phyloP scores from a whole-genome alignment of 2,113 vertebrate species.

The Lipophrys pholis region DNA sequence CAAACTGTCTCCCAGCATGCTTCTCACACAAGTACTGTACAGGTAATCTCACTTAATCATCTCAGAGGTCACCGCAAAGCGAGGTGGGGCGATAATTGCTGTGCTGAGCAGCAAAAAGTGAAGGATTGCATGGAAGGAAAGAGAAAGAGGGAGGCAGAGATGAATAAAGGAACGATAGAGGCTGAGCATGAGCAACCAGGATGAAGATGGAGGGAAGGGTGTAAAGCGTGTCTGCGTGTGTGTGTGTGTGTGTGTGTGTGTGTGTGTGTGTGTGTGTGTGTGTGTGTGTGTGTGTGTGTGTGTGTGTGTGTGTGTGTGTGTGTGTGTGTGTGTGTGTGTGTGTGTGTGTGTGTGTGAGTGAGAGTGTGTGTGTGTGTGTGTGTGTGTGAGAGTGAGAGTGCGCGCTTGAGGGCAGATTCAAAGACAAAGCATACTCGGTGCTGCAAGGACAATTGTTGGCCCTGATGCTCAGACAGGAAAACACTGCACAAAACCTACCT shows the following conservation, averaged over 20 bases:
- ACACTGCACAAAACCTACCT: slow-evolving; percentile 6
- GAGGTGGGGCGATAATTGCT: slow-evolving; percentile 79
- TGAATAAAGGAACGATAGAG: slow-evolving; percentile 43
- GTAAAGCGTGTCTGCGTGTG: not conserved
- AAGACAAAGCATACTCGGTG: slow-evolving; percentile 47
- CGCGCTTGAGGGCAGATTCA: slow-evolving; percentile 49
- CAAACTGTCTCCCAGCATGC: slow-evolving; percentile 70
- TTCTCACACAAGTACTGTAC: slow-evolving; percentile 65
- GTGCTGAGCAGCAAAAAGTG: slow-evolving; percentile 74
- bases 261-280: slow-evolving; percentile 5
- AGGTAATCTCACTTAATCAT: slow-evolving; percentile 86
- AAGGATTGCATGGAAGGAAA: slow-evolving; percentile 57
- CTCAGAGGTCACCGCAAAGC: slow-evolving; percentile 79
- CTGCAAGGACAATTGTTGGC: slow-evolving; percentile 59
- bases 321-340: slow-evolving; percentile 5
- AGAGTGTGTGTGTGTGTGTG: slow-evolving; percentile 1
- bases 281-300: not conserved
- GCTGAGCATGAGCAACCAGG: slow-evolving; percentile 37
- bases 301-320: not conserved
- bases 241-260: slow-evolving; percentile 3
- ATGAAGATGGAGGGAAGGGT: slow-evolving; percentile 37
- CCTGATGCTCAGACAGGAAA: slow-evolving; percentile 24
- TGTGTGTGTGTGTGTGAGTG: slow-evolving; percentile 6
- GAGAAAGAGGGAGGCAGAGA: slow-evolving; percentile 40
- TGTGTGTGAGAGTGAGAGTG: slow-evolving; percentile 1